Conservation (phyloP, 2,888 invertebrate species). For the Elysia crispata region DNA sequence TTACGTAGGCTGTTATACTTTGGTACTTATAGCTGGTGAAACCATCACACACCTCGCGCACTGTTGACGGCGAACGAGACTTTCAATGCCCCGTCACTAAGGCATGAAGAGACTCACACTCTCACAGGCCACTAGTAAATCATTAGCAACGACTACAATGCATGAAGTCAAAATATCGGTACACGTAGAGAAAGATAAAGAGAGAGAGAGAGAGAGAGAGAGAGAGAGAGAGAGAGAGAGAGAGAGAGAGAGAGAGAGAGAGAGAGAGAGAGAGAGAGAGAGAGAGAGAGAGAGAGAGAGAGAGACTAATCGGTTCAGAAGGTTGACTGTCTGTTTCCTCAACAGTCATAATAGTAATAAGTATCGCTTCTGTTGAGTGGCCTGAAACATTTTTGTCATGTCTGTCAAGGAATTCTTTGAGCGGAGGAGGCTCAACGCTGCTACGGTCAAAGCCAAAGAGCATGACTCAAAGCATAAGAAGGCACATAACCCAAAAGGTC, state of each 20-base stretch:
- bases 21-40: no score
- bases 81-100: not conserved
- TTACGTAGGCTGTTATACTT: no score
- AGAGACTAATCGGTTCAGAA: not conserved
- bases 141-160: no score
- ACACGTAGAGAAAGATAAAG: not conserved
- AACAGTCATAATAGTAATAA: no score
- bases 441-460: not conserved
- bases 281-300: not conserved
- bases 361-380: not conserved
- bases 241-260: conserved; percentile 23
- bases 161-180: no score
- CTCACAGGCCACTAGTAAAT: no score
- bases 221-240: conserved; percentile 16
- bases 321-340: no score
- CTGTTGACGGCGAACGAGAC: no score
- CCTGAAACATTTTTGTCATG: no score
- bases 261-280: not conserved
- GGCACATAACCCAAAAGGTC: conserved; percentile 15
- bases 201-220: conserved; percentile 11
- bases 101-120: no score
- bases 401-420: conserved; percentile 63
- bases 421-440: conserved; percentile 55
- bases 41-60: no score
- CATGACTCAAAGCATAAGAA: not conserved